Percentiles rank a stretch among this genome's conserved stretches.
phyloP scores from a whole-genome alignment of 2,113 vertebrate genomes.

The Siphamia tubifer region DNA sequence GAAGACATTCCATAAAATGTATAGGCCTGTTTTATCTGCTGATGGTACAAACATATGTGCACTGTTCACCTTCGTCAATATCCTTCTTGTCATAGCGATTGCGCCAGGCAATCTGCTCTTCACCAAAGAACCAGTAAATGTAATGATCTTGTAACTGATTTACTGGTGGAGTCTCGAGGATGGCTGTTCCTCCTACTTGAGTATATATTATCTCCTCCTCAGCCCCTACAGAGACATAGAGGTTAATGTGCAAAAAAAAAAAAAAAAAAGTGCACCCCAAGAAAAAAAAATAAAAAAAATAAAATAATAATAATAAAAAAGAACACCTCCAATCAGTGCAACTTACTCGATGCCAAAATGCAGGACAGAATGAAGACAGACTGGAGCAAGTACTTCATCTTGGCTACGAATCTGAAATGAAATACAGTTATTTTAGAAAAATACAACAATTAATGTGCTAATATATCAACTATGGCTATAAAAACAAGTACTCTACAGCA shows the following conservation, averaged over 20 bases:
- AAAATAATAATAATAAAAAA: too few relatives aligned
- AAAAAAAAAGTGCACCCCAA: background rate
- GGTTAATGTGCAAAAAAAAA: background rate
- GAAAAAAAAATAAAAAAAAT: background rate
- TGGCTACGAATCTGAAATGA: constrained; percentile 5
- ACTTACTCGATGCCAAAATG: constrained; percentile 26
- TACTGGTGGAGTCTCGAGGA: fast-evolving
- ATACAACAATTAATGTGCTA: background rate
- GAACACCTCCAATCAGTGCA: background rate
- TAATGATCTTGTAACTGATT: fast-evolving
- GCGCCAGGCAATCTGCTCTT: fast-evolving
- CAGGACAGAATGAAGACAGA: constrained; percentile 15
- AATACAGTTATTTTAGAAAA: background rate
- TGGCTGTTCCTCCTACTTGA: constrained; percentile 4
- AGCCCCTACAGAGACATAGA: constrained; percentile 28
- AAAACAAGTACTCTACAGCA: too few relatives aligned
- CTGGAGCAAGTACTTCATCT: constrained; percentile 43
- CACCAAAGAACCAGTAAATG: constrained; percentile 7
- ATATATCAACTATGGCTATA: too few relatives aligned
- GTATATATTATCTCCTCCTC: constrained; percentile 20
- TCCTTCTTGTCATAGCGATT: fast-evolving
- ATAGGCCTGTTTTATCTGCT: background rate
- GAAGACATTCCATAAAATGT: background rate
- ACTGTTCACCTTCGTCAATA: fast-evolving
- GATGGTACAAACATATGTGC: background rate